Evolutionary conservation across 2,113 vertebrate species (phyloP), one percentile per base, ranked within the genome.

Genomic region (Chaetodon trifascialis): DNA sequence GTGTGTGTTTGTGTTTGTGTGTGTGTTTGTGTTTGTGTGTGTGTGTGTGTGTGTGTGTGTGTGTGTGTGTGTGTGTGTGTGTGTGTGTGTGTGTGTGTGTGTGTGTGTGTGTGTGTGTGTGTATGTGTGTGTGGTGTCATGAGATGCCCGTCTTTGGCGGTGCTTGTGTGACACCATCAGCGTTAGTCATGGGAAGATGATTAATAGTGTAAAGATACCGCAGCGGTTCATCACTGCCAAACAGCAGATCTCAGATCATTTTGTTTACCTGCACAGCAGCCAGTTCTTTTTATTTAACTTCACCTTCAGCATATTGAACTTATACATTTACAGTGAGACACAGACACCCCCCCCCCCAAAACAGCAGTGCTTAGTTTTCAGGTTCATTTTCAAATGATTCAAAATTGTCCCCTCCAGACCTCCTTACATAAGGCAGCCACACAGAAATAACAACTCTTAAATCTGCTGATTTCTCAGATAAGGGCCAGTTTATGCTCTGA

Each of bases 171-270:
- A 92, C 92, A 91, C 79, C 89, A 78, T 92, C 82, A 63, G 82
- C n/a, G 38, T 93, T 92, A 93, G 92, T 94, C 92, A 93, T 38
- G 46, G 25, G 56, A 80, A 80, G 80, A 92, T 91, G 92, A 93
- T 89, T 84, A 93, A 91, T 79, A 64, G 86, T 81, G 84, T 88
- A 82, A 90, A 91, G 89, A 91, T 86, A 54, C 82, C 40, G 77
- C 89, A 82, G 82, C 83, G 75, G 70, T 84, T 91, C 84, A n/a
- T 90, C 86, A 56, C 58, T 71, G 82, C 75, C 77, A 86, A 79
- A 71, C 73, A 78, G 46, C 86, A 80, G 58, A 86, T 81, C 58
- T 71, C 59, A 56, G 47, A 87, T 82, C 38, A 71, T 63, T 81
- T 85, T 60, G 68, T 52, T 80, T 54, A 85, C 60, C 73, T 67